Evolutionary conservation across 2,797 vertebrate species (phyloP).

Genomic region (Sebastes trivittatus): DNA sequence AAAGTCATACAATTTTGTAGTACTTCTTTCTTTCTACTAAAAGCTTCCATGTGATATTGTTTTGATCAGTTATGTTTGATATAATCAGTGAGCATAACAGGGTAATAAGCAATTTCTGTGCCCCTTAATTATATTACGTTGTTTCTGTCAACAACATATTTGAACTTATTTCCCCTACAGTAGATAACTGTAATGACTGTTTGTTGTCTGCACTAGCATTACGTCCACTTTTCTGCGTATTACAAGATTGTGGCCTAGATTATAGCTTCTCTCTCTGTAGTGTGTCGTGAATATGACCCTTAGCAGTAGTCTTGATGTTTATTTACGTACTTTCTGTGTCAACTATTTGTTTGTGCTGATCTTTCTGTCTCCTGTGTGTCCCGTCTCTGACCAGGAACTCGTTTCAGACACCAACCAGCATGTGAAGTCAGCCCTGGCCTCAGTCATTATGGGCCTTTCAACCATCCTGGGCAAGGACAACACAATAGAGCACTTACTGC

Average conservation of each 20-base stretch:
- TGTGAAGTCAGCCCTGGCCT: conserved; percentile 90
- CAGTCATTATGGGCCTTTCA: conserved; percentile 90
- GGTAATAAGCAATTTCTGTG: background rate
- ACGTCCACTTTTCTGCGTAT: conserved; percentile 16
- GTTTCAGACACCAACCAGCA: conserved; percentile 91
- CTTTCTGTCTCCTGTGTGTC: conserved; percentile 36
- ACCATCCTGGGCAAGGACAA: conserved; percentile 91
- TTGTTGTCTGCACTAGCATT: conserved; percentile 8
- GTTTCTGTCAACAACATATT: conserved; percentile 14
- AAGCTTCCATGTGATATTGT: background rate
- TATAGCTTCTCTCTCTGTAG: background rate
- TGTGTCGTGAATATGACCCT: conserved; percentile 21
- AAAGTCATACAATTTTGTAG: background rate
- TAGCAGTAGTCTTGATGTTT: conserved; percentile 13
- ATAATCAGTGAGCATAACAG: background rate
- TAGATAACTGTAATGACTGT: conserved; percentile 7
- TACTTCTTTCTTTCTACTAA: background rate
- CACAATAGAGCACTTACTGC: conserved; percentile 89
- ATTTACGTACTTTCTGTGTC: conserved; percentile 5
- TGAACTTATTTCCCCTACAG: background rate
- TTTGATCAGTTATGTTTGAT: background rate
- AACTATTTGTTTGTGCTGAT: conserved; percentile 43
- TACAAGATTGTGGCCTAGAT: background rate
- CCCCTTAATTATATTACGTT: background rate
- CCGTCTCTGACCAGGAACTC: conserved; percentile 77